phyloP scores from a whole-genome alignment of 2,797 vertebrate genomes.

The Artibeus jamaicensis region DNA sequence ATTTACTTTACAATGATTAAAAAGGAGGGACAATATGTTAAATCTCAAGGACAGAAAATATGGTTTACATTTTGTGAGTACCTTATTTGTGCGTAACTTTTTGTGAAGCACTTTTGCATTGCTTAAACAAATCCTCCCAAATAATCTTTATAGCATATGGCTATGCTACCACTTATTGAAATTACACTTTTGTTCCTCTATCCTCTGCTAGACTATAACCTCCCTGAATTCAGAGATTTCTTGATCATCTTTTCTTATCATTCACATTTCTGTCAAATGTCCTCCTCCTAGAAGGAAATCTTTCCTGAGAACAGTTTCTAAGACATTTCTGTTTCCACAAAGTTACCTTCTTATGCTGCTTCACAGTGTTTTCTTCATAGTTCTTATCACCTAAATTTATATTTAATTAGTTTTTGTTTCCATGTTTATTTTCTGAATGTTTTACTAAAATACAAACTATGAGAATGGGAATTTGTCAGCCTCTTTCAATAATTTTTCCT shows the following conservation, averaged over 20 bases:
- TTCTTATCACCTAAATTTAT: neutral
- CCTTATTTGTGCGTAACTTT: neutral
- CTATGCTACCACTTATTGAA: neutral
- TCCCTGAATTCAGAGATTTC: neutral
- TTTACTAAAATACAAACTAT: conserved; percentile 5
- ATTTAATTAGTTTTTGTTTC: neutral
- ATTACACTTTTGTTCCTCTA: neutral
- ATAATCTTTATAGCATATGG: neutral
- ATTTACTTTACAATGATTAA: neutral
- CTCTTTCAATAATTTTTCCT: neutral
- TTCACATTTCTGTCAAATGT: neutral
- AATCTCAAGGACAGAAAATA: neutral
- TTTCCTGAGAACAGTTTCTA: neutral
- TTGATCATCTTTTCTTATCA: neutral
- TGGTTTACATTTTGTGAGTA: neutral
- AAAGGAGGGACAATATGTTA: neutral
- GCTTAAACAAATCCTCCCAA: neutral
- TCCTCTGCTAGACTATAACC: neutral
- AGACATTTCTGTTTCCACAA: neutral
- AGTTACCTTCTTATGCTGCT: neutral
- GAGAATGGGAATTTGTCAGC: neutral
- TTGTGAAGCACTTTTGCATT: neutral
- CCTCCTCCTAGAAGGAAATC: neutral
- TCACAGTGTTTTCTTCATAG: neutral
- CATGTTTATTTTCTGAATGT: conserved; percentile 3